Conservation (phyloP, 2,797 vertebrate species). For the Tenualosa thibaudeaui region DNA sequence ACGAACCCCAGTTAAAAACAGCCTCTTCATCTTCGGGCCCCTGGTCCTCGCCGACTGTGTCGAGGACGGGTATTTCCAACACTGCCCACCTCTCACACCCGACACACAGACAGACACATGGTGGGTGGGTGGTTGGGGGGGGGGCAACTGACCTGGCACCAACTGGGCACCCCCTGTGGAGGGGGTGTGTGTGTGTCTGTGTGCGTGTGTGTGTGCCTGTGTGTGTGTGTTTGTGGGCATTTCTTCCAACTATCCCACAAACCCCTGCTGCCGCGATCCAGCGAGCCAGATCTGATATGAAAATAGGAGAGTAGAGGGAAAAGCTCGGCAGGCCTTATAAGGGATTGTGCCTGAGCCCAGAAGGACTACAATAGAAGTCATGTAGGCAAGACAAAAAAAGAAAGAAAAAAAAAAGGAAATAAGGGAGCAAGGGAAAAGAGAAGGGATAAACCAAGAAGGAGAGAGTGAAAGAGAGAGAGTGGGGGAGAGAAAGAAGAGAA, state of each 20-base stretch:
- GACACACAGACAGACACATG: too few relatives aligned
- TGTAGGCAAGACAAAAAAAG: not conserved
- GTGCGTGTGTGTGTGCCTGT: not conserved
- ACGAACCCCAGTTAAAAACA: slow-evolving; percentile 23
- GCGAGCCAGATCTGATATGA: slow-evolving; percentile 71
- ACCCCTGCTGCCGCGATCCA: slow-evolving; percentile 57
- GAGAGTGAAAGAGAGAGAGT: not conserved
- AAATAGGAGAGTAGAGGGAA: slow-evolving; percentile 65
- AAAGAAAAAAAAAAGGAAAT: not conserved
- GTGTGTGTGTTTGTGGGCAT: slow-evolving; percentile 35
- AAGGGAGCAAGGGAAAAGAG: not conserved
- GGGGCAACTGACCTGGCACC: not conserved
- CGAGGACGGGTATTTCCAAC: not conserved
- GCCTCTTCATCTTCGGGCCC: not conserved
- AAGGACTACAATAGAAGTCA: slow-evolving; percentile 59
- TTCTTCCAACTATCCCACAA: slow-evolving; percentile 66
- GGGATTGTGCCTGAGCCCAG: slow-evolving; percentile 61
- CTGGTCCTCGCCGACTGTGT: not conserved
- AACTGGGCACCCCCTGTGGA: not conserved
- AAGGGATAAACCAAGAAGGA: not conserved
- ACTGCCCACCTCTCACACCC: not conserved
- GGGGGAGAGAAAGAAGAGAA: not conserved
- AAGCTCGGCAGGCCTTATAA: slow-evolving; percentile 69
- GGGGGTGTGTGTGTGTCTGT: too few relatives aligned
- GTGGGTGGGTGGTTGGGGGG: not conserved